Conservation (phyloP, 2,113 vertebrate genomes). For the Gallinago paraguaiae region DNA sequence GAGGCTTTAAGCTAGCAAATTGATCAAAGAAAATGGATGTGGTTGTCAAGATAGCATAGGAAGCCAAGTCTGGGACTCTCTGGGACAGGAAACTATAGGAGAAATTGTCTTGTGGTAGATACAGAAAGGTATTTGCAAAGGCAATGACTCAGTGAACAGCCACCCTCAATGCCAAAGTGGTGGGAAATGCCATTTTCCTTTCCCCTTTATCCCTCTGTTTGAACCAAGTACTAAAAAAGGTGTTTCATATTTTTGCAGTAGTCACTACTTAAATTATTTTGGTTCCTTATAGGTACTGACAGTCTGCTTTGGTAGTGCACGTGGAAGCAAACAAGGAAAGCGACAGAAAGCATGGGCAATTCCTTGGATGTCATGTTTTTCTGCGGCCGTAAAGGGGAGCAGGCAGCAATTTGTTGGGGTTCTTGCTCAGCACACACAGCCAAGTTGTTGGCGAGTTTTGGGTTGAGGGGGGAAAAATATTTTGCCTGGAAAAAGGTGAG, state of each 20-base stretch:
- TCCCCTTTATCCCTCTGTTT: not conserved
- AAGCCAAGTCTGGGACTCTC: not conserved
- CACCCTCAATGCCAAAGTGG: not conserved
- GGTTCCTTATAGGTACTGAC: not conserved
- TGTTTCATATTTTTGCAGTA: slow-evolving; percentile 45
- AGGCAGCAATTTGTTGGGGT: not conserved
- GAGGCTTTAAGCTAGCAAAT: not conserved
- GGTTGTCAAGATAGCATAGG: not conserved
- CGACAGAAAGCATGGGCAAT: not conserved
- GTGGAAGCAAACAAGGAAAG: not conserved
- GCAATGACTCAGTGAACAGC: not conserved
- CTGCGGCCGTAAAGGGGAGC: not conserved
- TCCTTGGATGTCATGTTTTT: not conserved
- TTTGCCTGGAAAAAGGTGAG: not conserved
- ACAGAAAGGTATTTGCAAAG: not conserved
- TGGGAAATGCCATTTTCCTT: not conserved
- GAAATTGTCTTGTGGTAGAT: not conserved
- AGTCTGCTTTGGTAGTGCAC: not conserved
- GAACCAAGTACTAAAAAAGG: slow-evolving; percentile 36
- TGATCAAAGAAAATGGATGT: not conserved
- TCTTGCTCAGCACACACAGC: not conserved
- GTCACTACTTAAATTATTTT: not conserved
- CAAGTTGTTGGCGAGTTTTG: not conserved
- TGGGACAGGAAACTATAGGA: not conserved
- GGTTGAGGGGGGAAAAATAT: not conserved